Evolutionary conservation across 2,113 vertebrate genomes (phyloP).

Genomic region (Poeciliopsis retropinna): DNA sequence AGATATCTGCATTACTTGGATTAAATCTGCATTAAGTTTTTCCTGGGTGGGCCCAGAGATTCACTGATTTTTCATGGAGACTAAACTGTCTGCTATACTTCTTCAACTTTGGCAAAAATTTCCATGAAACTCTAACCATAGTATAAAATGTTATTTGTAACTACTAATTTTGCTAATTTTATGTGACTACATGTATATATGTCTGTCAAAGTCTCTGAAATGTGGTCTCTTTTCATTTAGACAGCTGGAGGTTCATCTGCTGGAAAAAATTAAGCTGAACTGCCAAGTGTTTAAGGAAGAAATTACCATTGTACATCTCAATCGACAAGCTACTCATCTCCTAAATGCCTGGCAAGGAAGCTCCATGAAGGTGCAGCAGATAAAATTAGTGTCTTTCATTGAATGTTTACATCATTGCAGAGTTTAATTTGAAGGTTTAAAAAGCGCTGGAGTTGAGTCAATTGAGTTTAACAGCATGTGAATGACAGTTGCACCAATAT

Average conservation of each 20-base stretch:
- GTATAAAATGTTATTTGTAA: not conserved
- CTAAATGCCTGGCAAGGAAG: constrained; percentile 62
- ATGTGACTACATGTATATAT: not conserved
- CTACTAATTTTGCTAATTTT: not conserved
- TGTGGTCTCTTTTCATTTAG: constrained; percentile 50
- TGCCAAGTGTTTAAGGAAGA: constrained; percentile 81
- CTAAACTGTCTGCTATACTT: not conserved
- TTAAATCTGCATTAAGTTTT: not conserved
- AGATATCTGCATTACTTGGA: not conserved
- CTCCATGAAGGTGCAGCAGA: constrained; percentile 65
- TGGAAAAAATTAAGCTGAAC: constrained; percentile 76
- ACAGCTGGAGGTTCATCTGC: constrained; percentile 69
- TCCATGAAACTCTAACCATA: not conserved
- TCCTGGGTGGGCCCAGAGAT: not conserved
- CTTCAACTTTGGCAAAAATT: not conserved
- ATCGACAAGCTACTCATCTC: constrained; percentile 66
- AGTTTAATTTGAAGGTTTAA: not conserved
- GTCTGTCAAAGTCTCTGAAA: constrained; percentile 1
- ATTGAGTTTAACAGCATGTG: constrained; percentile 40
- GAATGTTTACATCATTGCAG: not conserved
- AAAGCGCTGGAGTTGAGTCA: constrained; percentile 5
- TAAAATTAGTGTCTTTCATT: not conserved
- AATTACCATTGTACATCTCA: constrained; percentile 74
- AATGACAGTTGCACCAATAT: constrained; percentile 40
- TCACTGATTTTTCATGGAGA: not conserved